A percentile compares a stretch with the other conserved stretches of the same genome.
These are phyloP conservation scores for Cremastinae sp. DNA, from an alignment of 2,888 invertebrate species.

Conservation along the genomic window DNA sequence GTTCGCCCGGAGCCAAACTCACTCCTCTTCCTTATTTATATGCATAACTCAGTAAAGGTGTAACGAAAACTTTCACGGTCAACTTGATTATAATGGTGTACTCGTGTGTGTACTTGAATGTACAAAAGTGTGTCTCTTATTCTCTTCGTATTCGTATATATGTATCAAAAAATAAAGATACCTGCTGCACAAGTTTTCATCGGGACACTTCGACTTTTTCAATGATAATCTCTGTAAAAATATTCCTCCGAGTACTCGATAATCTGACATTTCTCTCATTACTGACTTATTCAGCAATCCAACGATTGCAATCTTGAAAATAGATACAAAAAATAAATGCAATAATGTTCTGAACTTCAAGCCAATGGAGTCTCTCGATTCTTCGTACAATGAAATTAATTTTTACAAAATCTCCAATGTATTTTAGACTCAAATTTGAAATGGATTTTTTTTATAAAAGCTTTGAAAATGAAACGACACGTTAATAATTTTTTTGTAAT, in stretches of 20 bases:
- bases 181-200: slow-evolving; percentile 25
- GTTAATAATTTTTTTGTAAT: no score
- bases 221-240: slow-evolving; percentile 20
- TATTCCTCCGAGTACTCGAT: slow-evolving; percentile 18
- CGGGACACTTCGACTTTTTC: slow-evolving; percentile 23
- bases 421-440: no score
- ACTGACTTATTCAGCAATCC: slow-evolving; percentile 4
- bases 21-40: slow-evolving; percentile 76
- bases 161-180: slow-evolving; percentile 13
- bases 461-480: no score
- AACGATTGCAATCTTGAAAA: slow-evolving; percentile 31
- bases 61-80: slow-evolving; percentile 77
- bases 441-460: no score
- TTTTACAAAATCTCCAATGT: slow-evolving; percentile 34
- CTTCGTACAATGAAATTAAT: no score
- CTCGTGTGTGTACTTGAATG: slow-evolving; percentile 22
- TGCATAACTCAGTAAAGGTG: slow-evolving; percentile 78
- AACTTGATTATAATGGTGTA: slow-evolving; percentile 66
- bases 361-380: no score
- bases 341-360: no score
- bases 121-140: not conserved
- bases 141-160: slow-evolving; percentile 2
- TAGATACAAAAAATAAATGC: slow-evolving; percentile 10
- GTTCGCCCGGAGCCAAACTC: slow-evolving; percentile 64
- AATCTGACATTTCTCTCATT: slow-evolving; percentile 38